Conservation (phyloP, 2,113 vertebrate species). For the Equus quagga region DNA sequence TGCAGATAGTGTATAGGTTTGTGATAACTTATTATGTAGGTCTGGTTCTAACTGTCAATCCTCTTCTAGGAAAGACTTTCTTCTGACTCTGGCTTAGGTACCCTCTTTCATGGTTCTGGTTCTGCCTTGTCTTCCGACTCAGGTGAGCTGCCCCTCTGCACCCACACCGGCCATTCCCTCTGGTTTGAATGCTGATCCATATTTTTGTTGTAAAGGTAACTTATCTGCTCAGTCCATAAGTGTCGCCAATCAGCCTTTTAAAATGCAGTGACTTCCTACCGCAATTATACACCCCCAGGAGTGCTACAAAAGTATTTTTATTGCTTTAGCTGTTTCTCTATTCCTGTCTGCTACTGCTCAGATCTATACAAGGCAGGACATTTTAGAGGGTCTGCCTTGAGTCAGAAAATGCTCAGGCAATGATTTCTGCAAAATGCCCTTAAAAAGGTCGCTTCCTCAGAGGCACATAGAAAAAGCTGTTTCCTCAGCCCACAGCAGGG, state of each 20-base stretch:
- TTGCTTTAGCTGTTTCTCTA: background rate
- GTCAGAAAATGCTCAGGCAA: background rate
- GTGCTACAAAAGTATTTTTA: background rate
- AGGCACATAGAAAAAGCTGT: background rate
- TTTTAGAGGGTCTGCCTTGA: background rate
- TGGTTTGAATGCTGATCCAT: background rate
- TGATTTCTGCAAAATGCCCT: background rate
- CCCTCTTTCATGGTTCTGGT: background rate
- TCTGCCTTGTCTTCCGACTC: background rate
- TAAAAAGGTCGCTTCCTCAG: background rate
- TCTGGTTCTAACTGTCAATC: background rate
- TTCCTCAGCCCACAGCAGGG: background rate
- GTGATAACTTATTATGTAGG: background rate
- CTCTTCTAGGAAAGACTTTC: background rate
- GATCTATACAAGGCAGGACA: background rate
- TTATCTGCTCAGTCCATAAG: background rate
- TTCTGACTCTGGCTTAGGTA: background rate
- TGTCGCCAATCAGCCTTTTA: background rate
- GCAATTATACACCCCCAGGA: background rate
- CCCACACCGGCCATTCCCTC: background rate
- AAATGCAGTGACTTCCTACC: background rate
- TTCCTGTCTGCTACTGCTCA: background rate
- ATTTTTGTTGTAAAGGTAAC: background rate
- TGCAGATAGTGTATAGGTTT: background rate
- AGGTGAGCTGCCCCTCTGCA: too few relatives aligned